Percentiles rank a stretch among this genome's conserved stretches.
phyloP scores from a whole-genome alignment of 2,888 invertebrate genomes.

The Drosophila neotestacea region DNA sequence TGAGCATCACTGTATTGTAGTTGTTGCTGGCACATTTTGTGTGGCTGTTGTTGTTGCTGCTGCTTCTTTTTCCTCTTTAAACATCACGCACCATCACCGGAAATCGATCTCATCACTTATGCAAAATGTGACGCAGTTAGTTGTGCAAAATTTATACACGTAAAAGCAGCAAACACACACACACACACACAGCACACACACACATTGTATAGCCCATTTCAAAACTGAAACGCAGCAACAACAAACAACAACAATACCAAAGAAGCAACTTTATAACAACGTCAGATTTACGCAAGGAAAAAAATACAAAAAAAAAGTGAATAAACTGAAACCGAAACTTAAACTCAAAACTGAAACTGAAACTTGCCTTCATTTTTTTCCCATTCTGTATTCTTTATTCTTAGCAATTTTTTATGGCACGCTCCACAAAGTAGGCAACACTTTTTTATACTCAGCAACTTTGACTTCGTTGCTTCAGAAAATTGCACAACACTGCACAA shows the following conservation, averaged over 20 bases:
- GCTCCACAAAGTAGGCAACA: conserved; percentile 44
- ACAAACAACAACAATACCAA: conserved; percentile 6
- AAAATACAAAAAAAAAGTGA: background rate
- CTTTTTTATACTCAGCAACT: conserved; percentile 21
- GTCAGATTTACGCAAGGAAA: conserved; percentile 44
- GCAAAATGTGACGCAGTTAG: conserved; percentile 81
- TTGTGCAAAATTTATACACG: conserved; percentile 71
- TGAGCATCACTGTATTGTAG: background rate
- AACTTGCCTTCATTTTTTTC: conserved; percentile 7
- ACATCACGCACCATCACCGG: conserved; percentile 74
- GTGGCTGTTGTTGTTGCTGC: conserved; percentile 1
- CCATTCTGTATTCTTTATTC: background rate
- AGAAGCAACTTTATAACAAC: conserved; percentile 47
- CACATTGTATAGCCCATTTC: conserved; percentile 38
- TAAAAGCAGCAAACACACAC: conserved; percentile 27
- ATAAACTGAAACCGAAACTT: conserved; percentile 7
- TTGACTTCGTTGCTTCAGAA: conserved; percentile 10
- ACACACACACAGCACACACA: conserved; percentile 14
- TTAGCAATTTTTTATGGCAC: conserved; percentile 22
- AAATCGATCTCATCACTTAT: conserved; percentile 80
- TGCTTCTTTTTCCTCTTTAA: conserved; percentile 24
- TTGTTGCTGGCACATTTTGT: conserved; percentile 11
- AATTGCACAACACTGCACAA: conserved; percentile 2
- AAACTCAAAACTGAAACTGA: conserved; percentile 10
- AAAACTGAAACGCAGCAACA: conserved; percentile 22